A percentile compares a stretch with the other conserved stretches of the same genome.
Conservation (phyloP, 1,140 invertebrate genomes). For the Papilio machaon region DNA sequence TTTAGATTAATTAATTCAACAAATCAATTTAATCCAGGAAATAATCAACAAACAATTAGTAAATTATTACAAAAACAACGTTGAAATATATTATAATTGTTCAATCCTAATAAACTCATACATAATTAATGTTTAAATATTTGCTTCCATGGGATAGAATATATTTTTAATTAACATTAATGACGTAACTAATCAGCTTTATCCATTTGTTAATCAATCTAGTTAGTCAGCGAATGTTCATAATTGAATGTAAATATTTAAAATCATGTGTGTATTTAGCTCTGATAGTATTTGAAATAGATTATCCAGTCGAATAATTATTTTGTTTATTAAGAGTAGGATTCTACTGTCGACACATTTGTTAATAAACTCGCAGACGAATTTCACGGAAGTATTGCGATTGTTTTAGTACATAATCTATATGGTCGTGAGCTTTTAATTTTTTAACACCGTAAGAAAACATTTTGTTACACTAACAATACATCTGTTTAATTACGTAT, state of each 20-base stretch:
- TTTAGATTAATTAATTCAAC: background rate
- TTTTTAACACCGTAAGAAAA: background rate
- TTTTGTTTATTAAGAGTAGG: background rate
- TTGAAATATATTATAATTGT: background rate
- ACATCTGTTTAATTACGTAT: background rate
- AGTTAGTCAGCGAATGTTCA: constrained; percentile 29
- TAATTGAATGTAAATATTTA: constrained; percentile 35
- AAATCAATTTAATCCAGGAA: background rate
- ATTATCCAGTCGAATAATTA: constrained; percentile 4
- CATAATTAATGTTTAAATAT: background rate
- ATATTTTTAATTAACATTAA: constrained; percentile 18
- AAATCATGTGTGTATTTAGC: constrained; percentile 8
- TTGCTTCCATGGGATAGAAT: background rate
- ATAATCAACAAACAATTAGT: background rate
- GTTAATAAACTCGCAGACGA: background rate
- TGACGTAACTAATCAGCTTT: constrained; percentile 27
- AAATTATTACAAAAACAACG: background rate
- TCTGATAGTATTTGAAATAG: constrained; percentile 25
- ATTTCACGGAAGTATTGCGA: too few species aligned
- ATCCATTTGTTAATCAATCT: constrained; percentile 12
- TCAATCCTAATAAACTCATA: background rate
- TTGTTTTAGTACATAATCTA: too few species aligned
- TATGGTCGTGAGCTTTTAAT: background rate
- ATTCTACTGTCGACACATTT: background rate
- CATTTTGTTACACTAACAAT: too few species aligned